Base-by-base conservation (phyloP, 92 coral and sea anemone genomes). In the Porites lobata region DNA sequence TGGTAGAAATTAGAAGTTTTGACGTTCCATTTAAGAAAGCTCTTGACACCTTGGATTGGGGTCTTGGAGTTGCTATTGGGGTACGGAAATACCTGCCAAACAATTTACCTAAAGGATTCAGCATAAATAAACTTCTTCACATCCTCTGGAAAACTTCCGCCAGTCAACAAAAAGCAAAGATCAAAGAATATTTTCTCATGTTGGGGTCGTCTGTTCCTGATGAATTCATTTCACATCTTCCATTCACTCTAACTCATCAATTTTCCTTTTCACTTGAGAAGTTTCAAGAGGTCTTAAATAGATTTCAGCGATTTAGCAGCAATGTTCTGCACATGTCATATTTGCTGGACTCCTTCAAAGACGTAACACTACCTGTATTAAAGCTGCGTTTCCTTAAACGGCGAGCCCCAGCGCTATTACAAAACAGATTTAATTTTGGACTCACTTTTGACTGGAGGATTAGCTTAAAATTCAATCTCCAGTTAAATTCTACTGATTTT, bases 1-100 rank as follows among this genome's bases (percentile, higher is more conserved):
- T 93, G 3, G 73, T 72, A 64, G 87, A 81, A 15, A 73, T 91
- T 47, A 95, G 89, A 29, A 80, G 92, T 15, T 91, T 96, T 3
- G 98, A 91, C 17, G 75, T 81, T 50, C 76, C 90, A 1, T 93
- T 93, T 53, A 90, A 77, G 72, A 90, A 85, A 80, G 99, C 92
- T 15, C 89, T 96, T 58, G 84, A 73, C 9, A 85, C 90, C 20
- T 72, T 96, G 18, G 96, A 93, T n/a, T 86, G 67, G 61, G 77
- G 91, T 43, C 87, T 94, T 6, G 83, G 88, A 13, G 88, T 92
- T 53, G 93, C 94, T 2, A 82, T 86, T 57, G 90, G 88, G 20
- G 79, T 96, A 71, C 77, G 78, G 57, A 77, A 94, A 19, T 80
- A 90, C 53, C 96, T 96, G 58, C 99, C 98, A 18, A 94, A 96